Percentiles rank a stretch among this genome's conserved stretches.
phyloP scores from a whole-genome alignment of 2,888 invertebrate species.

The Seira ritae region DNA sequence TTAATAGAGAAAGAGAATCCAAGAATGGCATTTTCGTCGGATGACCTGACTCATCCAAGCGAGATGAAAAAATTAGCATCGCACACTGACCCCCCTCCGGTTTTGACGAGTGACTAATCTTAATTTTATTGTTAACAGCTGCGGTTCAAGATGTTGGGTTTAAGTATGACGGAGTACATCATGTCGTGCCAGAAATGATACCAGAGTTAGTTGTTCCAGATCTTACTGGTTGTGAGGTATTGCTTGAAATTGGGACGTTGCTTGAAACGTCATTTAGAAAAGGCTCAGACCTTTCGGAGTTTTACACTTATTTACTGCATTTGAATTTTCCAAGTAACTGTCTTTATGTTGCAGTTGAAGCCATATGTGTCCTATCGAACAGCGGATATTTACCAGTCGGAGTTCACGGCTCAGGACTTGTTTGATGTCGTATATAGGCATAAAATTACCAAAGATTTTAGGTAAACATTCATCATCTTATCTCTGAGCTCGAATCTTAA shows the following conservation, averaged over 20 bases:
- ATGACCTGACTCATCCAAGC: conserved; percentile 38
- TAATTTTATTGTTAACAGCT: conserved; percentile 76
- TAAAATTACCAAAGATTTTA: conserved; percentile 84
- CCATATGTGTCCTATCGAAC: conserved; percentile 95
- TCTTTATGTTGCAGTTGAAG: conserved; percentile 81
- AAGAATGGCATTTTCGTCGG: conserved; percentile 11
- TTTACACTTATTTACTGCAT: too few relatives aligned
- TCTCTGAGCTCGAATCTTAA: not conserved
- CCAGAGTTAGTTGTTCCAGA: conserved; percentile 96
- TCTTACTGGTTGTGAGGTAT: conserved; percentile 85
- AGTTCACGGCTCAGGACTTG: conserved; percentile 89
- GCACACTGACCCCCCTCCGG: too few relatives aligned
- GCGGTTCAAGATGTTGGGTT: conserved; percentile 84
- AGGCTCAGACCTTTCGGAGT: too few relatives aligned
- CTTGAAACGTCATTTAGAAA: too few relatives aligned
- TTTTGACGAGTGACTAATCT: too few relatives aligned
- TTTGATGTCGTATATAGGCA: conserved; percentile 87
- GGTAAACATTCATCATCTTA: conserved; percentile 54
- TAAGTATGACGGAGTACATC: conserved; percentile 78
- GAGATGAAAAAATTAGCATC: conserved; percentile 24
- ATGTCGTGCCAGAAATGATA: conserved; percentile 88
- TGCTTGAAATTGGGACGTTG: too few relatives aligned
- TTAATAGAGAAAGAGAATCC: too few relatives aligned
- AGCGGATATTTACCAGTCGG: conserved; percentile 84
- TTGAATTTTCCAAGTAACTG: too few relatives aligned